Conservation (phyloP, 2,113 vertebrate genomes). For the Menura novaehollandiae region DNA sequence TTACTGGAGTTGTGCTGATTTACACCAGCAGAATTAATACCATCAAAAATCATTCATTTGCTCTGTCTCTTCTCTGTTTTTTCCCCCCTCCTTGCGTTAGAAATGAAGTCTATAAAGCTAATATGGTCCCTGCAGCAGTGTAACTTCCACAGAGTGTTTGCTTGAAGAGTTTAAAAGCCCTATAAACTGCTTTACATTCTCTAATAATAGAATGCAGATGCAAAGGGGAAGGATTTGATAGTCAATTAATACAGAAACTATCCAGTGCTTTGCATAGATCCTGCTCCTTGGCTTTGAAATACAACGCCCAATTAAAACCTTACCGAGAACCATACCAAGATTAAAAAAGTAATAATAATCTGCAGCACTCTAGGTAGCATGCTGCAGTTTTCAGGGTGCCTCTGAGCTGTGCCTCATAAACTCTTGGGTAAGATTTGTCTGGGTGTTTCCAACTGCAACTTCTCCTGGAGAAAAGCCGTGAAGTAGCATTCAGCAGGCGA, state of each 20-base stretch:
- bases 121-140: conserved; percentile 64
- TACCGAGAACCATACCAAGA: not conserved
- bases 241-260: conserved; percentile 86
- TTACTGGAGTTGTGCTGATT: conserved; percentile 22
- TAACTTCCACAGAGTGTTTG: conserved; percentile 76
- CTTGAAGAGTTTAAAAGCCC: conserved; percentile 79
- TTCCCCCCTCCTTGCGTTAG: conserved; percentile 24
- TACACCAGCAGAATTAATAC: conserved; percentile 22
- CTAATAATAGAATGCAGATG: conserved; percentile 84
- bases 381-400: conserved; percentile 62
- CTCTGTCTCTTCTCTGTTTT: not conserved
- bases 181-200: conserved; percentile 75
- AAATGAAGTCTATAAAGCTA: conserved; percentile 66
- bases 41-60: not conserved
- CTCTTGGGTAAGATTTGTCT: conserved; percentile 51
- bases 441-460: conserved; percentile 54
- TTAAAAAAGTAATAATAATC: conserved; percentile 53
- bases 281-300: conserved; percentile 74
- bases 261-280: conserved; percentile 66
- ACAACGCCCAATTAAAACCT: conserved; percentile 66
- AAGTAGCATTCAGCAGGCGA: conserved; percentile 26
- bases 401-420: conserved; percentile 66
- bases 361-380: conserved; percentile 51
- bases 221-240: conserved; percentile 83
- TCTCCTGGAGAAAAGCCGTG: conserved; percentile 4